These are phyloP conservation scores for Yponomeuta malinellus DNA, from an alignment of 2,888 invertebrate genomes.

Conservation along the genomic window DNA sequence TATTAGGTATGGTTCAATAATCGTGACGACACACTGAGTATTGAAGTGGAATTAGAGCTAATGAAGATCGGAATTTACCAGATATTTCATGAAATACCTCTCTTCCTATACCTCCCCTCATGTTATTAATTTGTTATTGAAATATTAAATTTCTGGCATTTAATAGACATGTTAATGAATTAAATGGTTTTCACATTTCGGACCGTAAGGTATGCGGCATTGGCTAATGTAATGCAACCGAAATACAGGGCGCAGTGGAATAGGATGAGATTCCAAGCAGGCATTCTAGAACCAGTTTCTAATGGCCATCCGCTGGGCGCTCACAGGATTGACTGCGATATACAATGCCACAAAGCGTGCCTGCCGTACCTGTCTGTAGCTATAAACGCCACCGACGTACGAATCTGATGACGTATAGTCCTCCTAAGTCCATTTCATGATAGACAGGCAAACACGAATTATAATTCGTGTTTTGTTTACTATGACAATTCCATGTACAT, in stretches of 20 bases:
- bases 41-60: too few species aligned
- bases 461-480: too few species aligned
- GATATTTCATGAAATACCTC: too few species aligned
- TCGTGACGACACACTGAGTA: too few species aligned
- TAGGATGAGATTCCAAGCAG: constrained; percentile 58
- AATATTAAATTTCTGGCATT: constrained; percentile 28
- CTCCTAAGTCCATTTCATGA: not conserved
- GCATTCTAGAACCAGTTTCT: constrained; percentile 43
- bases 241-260: constrained; percentile 47
- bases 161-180: constrained; percentile 9
- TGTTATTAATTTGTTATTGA: constrained; percentile 20
- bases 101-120: too few species aligned
- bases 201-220: constrained; percentile 50
- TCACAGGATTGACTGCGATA: constrained; percentile 1
- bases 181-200: constrained; percentile 19
- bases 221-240: constrained; percentile 64
- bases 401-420: not conserved
- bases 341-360: not conserved
- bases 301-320: constrained; percentile 22
- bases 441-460: not conserved
- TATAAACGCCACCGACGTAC: constrained; percentile 23
- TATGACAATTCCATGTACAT: too few species aligned
- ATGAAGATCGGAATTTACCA: too few species aligned
- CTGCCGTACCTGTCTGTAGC: constrained; percentile 21
- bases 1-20: too few species aligned